phyloP scores from a whole-genome alignment of 2,888 invertebrate genomes.

The Plagiodera versicolora region DNA sequence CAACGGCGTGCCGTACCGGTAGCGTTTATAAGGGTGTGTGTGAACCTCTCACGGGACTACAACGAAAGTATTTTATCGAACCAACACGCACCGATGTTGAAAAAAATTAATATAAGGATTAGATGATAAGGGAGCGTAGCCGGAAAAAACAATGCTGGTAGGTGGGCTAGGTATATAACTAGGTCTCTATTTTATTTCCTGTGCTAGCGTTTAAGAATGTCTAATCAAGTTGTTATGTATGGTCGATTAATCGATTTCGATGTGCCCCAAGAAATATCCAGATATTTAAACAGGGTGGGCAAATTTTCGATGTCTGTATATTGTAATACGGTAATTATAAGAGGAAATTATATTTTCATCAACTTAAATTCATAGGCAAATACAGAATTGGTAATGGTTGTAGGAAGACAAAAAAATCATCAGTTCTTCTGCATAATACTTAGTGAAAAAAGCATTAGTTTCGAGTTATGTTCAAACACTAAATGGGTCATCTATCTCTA shows the following conservation, averaged over 20 bases:
- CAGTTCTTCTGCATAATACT: too few relatives aligned
- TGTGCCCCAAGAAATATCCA: background rate
- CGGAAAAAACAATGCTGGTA: slow-evolving; percentile 1
- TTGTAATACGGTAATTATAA: too few relatives aligned
- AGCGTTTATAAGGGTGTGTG: slow-evolving; percentile 1
- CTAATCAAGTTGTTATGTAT: background rate
- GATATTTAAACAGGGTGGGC: background rate
- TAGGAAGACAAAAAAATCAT: too few relatives aligned
- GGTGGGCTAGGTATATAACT: background rate
- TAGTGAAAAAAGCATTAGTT: too few relatives aligned
- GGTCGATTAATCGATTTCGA: background rate
- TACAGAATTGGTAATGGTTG: too few relatives aligned
- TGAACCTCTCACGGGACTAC: slow-evolving; percentile 9
- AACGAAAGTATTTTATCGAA: slow-evolving; percentile 8
- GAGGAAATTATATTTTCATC: too few relatives aligned
- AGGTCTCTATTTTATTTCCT: background rate
- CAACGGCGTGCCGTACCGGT: background rate
- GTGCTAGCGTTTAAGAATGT: background rate
- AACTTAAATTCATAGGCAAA: too few relatives aligned
- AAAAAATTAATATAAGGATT: background rate
- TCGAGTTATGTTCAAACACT: too few relatives aligned
- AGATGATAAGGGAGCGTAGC: slow-evolving; percentile 1
- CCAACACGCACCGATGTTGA: slow-evolving; percentile 12
- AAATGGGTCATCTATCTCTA: too few relatives aligned
- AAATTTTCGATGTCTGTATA: too few relatives aligned